Conservation (phyloP, 2,888 invertebrate species). For the Meiosimyza platycephala region DNA sequence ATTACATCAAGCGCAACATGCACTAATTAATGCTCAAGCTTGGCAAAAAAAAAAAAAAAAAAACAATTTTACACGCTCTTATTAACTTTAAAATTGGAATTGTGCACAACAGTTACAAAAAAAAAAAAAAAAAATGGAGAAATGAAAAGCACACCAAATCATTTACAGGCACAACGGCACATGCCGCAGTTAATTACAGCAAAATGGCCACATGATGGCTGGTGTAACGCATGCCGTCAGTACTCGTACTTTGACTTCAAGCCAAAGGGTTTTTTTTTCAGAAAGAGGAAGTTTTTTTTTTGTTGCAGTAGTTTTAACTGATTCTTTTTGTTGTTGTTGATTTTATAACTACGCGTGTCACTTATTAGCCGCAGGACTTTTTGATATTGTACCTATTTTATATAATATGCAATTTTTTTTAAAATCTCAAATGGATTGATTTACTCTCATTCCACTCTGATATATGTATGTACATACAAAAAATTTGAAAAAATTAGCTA, state of each 20-base stretch:
- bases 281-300: background rate
- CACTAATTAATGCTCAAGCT: conserved; percentile 44
- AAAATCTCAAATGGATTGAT: too few relatives aligned
- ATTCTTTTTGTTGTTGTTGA: conserved; percentile 14
- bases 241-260: too few relatives aligned
- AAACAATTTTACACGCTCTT: conserved; percentile 26
- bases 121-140: conserved; percentile 7
- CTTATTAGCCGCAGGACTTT: conserved; percentile 57
- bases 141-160: background rate
- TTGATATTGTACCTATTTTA: conserved; percentile 44
- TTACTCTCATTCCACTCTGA: too few relatives aligned
- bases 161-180: background rate
- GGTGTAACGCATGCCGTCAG: background rate
- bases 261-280: too few relatives aligned
- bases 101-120: conserved; percentile 3
- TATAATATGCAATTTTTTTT: background rate
- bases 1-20: conserved; percentile 34
- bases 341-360: conserved; percentile 58
- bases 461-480: too few relatives aligned
- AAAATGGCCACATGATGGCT: background rate
- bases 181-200: conserved; percentile 4
- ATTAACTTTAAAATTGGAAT: conserved; percentile 22
- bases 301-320: background rate
- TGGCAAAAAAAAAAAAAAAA: conserved; percentile 15
- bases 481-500: too few relatives aligned